phyloP scores from a whole-genome alignment of 2,113 vertebrate species.

The Cynopterus brachyotis region DNA sequence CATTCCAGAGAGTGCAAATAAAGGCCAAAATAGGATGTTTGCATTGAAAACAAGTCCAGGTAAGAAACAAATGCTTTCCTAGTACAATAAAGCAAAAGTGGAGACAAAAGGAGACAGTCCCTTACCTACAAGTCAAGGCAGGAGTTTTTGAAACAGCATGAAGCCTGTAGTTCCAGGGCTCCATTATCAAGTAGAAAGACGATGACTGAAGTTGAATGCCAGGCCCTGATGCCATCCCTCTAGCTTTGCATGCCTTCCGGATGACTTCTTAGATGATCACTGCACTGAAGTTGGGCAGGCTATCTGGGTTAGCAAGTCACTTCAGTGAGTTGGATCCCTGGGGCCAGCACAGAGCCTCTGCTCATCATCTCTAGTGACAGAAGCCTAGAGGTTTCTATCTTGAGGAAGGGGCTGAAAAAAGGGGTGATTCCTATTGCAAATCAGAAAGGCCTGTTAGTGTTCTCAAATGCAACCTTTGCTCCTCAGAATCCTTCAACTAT shows the following conservation, averaged over 20 bases:
- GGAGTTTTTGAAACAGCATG: background rate
- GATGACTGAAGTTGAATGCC: background rate
- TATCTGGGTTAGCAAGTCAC: background rate
- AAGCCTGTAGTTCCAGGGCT: background rate
- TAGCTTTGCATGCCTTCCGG: background rate
- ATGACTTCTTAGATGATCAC: background rate
- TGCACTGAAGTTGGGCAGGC: background rate
- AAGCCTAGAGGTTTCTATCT: background rate
- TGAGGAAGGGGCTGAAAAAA: background rate
- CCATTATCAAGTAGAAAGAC: background rate
- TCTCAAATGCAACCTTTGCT: background rate
- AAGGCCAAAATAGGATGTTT: background rate
- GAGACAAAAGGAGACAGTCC: background rate
- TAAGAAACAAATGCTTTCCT: background rate
- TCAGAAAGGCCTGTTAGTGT: background rate
- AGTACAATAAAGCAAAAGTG: background rate
- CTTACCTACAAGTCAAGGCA: background rate
- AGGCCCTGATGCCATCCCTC: fast-evolving
- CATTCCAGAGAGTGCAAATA: background rate
- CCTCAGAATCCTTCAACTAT: background rate
- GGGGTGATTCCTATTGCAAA: background rate
- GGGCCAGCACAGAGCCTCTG: background rate
- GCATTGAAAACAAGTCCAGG: background rate
- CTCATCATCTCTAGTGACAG: background rate
- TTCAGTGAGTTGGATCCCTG: background rate